Base-by-base conservation (phyloP, 2,888 invertebrate genomes). In the Nezara viridula region DNA sequence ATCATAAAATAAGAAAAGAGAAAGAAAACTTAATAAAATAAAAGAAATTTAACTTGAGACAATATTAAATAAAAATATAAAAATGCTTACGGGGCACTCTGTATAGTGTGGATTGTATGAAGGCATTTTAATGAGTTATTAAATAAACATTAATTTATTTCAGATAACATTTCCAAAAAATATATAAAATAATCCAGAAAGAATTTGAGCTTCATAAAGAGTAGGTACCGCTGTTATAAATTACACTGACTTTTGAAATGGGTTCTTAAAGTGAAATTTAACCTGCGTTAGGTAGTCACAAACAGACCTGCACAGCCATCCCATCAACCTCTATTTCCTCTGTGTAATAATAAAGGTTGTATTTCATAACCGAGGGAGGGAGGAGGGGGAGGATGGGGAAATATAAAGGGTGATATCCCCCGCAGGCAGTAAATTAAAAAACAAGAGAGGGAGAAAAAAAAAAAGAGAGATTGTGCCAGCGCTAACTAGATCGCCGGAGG, bases 401-500 rank as follows among this genome's bases (percentile, higher is more conserved):
- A 32, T 66, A 66, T 66, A 66, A 66, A 66, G 66, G 66, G 66
- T 66, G 66, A 66, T 66, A 66, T 66, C 66, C 66, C 81, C n/a
- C 21, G n/a, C 40, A 4, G 40, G 81, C 40, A 81, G 81, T 81
- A 81, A 81, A 81, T 81, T 81, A 81, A 81, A 81, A 81, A 40
- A 81, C 40, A 44, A 81, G 40, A 81, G 81, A 81, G 44, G n/a
- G n/a, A 73, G 32, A 73, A 32, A 32, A 32, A 73, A n/a, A 73
- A 14, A 40, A 19, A 77, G 12, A 77, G 37, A 81, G 44, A 81
- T 44, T 40, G 44, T 44, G 81, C 81, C 81, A 81, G 32, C 32
- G 81, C 81, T 81, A 81, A 81, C 40, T 81, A 81, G 81, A n/a
- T 44, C 81, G 81, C 81, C n/a, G n/a, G 81, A 81, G 40, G 81